A percentile compares a stretch with the other conserved stretches of the same genome.
These are phyloP conservation scores for Hemicordylus capensis DNA, from an alignment of 2,113 vertebrate species.

Conservation along the genomic window DNA sequence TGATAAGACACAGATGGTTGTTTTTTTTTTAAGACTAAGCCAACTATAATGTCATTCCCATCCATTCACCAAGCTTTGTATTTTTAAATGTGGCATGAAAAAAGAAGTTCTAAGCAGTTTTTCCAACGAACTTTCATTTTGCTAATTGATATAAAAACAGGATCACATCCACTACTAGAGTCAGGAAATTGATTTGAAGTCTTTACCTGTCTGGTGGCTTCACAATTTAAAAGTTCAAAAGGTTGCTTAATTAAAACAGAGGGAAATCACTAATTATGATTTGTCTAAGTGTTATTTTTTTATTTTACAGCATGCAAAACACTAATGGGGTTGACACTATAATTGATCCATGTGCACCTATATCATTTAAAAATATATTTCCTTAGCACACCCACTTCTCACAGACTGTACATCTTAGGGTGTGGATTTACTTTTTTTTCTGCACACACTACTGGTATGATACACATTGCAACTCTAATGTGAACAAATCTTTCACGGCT, in stretches of 20 bases:
- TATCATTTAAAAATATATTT: background rate
- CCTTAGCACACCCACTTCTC: background rate
- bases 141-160: constrained; percentile 34
- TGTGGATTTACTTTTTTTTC: background rate
- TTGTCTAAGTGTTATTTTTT: constrained; percentile 79
- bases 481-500: background rate
- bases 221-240: constrained; percentile 79
- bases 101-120: constrained; percentile 18
- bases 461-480: background rate
- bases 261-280: constrained; percentile 63
- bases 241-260: constrained; percentile 79
- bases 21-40: constrained; percentile 49
- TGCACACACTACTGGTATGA: background rate
- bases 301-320: constrained; percentile 39
- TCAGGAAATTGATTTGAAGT: constrained; percentile 71
- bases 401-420: background rate
- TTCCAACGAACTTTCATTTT: constrained; percentile 15
- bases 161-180: constrained; percentile 41
- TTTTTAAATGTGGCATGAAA: constrained; percentile 26
- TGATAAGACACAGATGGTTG: constrained; percentile 73
- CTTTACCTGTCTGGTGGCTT: constrained; percentile 63
- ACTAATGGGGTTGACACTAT: constrained; percentile 57
- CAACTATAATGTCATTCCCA: constrained; percentile 38
- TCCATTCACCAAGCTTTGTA: constrained; percentile 18
- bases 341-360: constrained; percentile 39